phyloP scores from a whole-genome alignment of 2,113 vertebrate genomes.

The Agapornis roseicollis region DNA sequence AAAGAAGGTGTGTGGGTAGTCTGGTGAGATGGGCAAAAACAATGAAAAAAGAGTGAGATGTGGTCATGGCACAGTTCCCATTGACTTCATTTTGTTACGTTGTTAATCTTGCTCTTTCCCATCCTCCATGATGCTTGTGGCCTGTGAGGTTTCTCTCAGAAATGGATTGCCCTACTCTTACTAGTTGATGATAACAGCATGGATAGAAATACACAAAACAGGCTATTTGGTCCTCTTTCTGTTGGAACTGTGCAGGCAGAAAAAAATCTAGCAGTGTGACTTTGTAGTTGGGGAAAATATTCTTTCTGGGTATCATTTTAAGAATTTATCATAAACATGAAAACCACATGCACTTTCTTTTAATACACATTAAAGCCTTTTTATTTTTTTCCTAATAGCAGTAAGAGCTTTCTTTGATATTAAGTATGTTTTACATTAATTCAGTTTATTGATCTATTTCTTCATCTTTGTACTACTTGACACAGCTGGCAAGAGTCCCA shows the following conservation, averaged over 20 bases:
- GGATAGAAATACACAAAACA: not conserved
- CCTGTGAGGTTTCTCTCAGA: not conserved
- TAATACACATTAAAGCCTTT: not conserved
- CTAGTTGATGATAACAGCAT: not conserved
- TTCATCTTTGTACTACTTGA: conserved; percentile 17
- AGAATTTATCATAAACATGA: not conserved
- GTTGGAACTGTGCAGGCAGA: not conserved
- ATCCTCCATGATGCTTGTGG: not conserved
- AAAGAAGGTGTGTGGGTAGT: fast-evolving
- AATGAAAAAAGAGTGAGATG: not conserved
- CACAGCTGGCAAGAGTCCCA: not conserved
- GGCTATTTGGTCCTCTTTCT: not conserved
- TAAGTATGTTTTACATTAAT: conserved; percentile 12
- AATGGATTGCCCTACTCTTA: not conserved
- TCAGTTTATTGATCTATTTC: conserved; percentile 9
- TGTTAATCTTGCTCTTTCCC: not conserved
- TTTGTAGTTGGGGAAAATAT: not conserved
- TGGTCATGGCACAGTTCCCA: not conserved
- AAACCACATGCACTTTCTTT: not conserved
- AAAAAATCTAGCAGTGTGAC: not conserved
- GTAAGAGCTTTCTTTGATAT: not conserved
- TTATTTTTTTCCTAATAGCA: not conserved
- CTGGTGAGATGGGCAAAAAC: not conserved
- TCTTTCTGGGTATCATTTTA: not conserved
- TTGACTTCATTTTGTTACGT: not conserved